These are phyloP conservation scores for Pantherophis vulpinus DNA, from an alignment of 2,797 vertebrate species.

Conservation along the genomic window DNA sequence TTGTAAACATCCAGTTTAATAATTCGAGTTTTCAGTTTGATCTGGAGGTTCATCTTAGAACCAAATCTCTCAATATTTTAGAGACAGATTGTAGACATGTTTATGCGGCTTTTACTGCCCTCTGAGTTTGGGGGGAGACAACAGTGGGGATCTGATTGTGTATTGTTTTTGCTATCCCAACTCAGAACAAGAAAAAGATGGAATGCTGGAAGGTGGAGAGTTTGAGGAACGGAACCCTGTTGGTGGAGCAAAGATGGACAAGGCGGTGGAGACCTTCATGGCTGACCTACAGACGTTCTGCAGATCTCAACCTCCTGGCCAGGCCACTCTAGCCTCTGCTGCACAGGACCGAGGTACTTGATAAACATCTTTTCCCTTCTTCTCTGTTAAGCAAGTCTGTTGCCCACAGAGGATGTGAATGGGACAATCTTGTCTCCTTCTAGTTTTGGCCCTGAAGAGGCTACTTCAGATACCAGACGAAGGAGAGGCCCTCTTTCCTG, in stretches of 20 bases:
- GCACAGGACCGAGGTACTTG: conserved; percentile 80
- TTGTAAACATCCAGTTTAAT: background rate
- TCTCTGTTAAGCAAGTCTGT: background rate
- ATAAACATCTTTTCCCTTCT: background rate
- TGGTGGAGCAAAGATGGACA: background rate
- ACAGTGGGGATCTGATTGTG: background rate
- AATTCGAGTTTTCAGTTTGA: background rate
- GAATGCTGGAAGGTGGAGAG: conserved; percentile 11
- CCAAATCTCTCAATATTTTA: background rate
- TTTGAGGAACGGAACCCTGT: conserved; percentile 1
- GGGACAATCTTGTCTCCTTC: conserved; percentile 24
- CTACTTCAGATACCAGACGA: conserved; percentile 75
- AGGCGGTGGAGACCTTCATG: conserved; percentile 26
- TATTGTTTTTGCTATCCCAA: background rate
- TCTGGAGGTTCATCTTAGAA: background rate
- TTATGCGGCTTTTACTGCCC: background rate
- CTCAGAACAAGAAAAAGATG: conserved; percentile 41
- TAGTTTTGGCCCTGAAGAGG: conserved; percentile 76
- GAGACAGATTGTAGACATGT: background rate
- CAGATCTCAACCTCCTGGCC: conserved; percentile 58
- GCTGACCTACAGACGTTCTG: conserved; percentile 72
- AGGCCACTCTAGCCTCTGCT: conserved; percentile 73
- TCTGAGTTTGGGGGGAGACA: background rate
- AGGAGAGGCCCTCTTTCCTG: conserved; percentile 28
- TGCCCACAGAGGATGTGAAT: background rate